A percentile compares a stretch with the other conserved stretches of the same genome.
phyloP scores from a whole-genome alignment of 2,113 vertebrate genomes.

The Prunella fulvescens region DNA sequence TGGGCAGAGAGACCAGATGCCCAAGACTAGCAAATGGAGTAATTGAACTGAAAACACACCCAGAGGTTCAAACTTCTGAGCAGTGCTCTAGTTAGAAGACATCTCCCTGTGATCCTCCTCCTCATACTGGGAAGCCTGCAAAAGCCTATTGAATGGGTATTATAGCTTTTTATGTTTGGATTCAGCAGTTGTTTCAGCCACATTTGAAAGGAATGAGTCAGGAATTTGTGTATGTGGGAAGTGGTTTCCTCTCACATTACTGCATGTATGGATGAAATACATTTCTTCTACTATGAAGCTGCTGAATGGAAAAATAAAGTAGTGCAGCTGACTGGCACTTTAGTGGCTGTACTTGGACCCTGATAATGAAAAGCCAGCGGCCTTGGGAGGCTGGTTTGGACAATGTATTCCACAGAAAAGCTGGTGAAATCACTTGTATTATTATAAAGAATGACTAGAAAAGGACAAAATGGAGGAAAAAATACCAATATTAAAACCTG shows the following conservation, averaged over 20 bases:
- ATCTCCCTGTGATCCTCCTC: not conserved
- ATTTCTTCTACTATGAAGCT: constrained; percentile 28
- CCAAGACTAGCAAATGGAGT: not conserved
- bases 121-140: not conserved
- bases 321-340: not conserved
- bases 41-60: not conserved
- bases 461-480: not conserved
- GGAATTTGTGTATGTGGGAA: constrained; percentile 55
- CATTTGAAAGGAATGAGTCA: constrained; percentile 49
- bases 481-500: not conserved
- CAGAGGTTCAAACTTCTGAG: not conserved
- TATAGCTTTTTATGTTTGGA: not conserved
- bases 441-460: not conserved
- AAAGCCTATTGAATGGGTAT: constrained; percentile 1
- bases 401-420: not conserved
- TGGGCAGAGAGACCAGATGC: not conserved
- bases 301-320: constrained; percentile 33
- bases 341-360: not conserved
- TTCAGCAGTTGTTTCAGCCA: constrained; percentile 39
- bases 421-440: not conserved
- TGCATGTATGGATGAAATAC: constrained; percentile 4
- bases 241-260: constrained; percentile 53
- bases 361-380: not conserved
- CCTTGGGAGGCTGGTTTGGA: not conserved
- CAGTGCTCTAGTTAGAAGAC: not conserved